Evolutionary conservation across 1,140 invertebrate species (phyloP).

Genomic region (Drosophila tsacasi): DNA sequence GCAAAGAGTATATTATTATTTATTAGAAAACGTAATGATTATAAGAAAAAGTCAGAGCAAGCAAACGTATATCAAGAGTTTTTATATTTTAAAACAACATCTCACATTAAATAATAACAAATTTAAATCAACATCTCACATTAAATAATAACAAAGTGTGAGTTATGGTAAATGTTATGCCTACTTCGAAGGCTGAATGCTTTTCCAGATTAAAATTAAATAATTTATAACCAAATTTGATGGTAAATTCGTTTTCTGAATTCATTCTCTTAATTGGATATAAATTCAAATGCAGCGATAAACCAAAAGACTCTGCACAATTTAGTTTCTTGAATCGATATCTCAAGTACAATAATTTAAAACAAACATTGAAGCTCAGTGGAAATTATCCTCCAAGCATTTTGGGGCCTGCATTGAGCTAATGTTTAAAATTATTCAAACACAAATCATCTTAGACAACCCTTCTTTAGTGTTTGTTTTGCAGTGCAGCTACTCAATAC

Average conservation of each 20-base stretch:
- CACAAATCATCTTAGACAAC: neutral
- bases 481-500: constrained; percentile 1
- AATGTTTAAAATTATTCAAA: neutral
- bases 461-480: neutral
- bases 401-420: neutral
- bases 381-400: neutral
- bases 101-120: too few relatives aligned
- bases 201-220: neutral
- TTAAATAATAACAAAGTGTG: too few relatives aligned
- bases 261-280: neutral
- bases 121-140: too few relatives aligned
- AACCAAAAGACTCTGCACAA: neutral
- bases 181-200: neutral
- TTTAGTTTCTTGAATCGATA: neutral
- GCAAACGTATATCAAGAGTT: neutral
- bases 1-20: too few relatives aligned
- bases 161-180: neutral
- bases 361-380: neutral
- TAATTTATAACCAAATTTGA: neutral
- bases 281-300: neutral
- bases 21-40: too few relatives aligned
- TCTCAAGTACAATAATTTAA: neutral
- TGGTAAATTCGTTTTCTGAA: too few relatives aligned
- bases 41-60: neutral
- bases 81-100: neutral